Conservation (phyloP, 1,140 invertebrate genomes). For the Formica exsecta region DNA sequence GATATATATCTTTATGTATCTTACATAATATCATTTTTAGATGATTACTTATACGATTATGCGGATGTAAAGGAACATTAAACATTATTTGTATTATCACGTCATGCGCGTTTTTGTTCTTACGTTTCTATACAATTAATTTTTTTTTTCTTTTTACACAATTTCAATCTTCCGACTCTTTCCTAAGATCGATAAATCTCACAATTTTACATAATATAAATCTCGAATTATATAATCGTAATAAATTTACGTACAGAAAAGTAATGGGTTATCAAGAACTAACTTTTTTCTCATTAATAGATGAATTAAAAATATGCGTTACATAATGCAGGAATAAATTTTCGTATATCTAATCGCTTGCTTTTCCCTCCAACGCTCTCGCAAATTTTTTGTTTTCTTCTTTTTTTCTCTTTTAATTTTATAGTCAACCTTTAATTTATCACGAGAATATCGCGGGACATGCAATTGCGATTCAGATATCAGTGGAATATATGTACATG, state of each 20-base stretch:
- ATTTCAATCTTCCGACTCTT: background rate
- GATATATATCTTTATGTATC: no score
- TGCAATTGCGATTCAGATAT: conserved; percentile 48
- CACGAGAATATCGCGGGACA: background rate
- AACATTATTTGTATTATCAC: background rate
- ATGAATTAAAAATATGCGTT: background rate
- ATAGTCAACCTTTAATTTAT: conserved; percentile 25
- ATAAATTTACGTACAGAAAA: background rate
- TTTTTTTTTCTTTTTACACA: background rate
- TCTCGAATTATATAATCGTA: background rate
- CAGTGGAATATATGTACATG: background rate
- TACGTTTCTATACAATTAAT: background rate
- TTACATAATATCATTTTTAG: background rate
- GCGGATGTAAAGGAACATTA: background rate
- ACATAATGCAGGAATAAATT: conserved; percentile 10
- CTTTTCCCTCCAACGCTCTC: background rate
- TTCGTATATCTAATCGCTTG: background rate
- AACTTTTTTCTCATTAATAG: background rate
- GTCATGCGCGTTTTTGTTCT: background rate
- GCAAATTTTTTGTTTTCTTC: conserved; percentile 35
- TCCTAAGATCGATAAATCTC: background rate
- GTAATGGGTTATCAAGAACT: background rate
- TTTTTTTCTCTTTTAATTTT: background rate
- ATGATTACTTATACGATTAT: background rate
- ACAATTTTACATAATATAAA: background rate